A percentile compares a stretch with the other conserved stretches of the same genome.
phyloP scores from a whole-genome alignment of 2,113 vertebrate species.

The Syrmaticus mikado region DNA sequence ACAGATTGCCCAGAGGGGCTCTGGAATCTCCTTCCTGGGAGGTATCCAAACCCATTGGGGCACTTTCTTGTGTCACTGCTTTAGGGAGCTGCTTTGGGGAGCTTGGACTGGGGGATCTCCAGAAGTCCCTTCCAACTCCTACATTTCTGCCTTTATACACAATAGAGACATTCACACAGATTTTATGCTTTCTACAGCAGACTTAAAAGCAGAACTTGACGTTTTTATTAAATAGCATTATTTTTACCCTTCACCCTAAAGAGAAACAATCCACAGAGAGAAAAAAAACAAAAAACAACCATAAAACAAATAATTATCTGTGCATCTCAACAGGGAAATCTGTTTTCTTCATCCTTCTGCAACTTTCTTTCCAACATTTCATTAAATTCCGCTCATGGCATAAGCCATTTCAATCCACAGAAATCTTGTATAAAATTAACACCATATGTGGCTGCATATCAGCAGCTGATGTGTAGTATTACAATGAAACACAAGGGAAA shows the following conservation, averaged over 20 bases:
- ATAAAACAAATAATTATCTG: background rate
- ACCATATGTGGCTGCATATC: background rate
- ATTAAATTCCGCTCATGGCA: background rate
- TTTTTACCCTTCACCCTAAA: conserved; percentile 20
- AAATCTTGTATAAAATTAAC: background rate
- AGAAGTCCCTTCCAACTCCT: too few relatives aligned
- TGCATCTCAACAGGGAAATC: background rate
- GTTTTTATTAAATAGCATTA: background rate
- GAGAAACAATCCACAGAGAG: background rate
- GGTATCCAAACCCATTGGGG: too few relatives aligned
- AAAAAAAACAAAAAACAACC: background rate
- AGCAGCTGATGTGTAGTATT: background rate
- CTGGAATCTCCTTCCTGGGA: too few relatives aligned
- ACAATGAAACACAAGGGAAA: background rate
- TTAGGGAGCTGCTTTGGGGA: too few relatives aligned
- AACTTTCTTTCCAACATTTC: background rate
- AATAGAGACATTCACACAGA: background rate
- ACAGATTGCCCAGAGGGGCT: too few relatives aligned
- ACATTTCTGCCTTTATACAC: background rate
- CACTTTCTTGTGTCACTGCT: too few relatives aligned
- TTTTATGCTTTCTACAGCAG: background rate
- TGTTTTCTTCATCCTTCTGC: background rate
- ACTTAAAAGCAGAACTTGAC: background rate
- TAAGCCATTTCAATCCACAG: background rate
- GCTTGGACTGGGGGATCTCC: too few relatives aligned